Conservation (phyloP, 92 coral and sea anemone genomes). For the Metridium senile region DNA sequence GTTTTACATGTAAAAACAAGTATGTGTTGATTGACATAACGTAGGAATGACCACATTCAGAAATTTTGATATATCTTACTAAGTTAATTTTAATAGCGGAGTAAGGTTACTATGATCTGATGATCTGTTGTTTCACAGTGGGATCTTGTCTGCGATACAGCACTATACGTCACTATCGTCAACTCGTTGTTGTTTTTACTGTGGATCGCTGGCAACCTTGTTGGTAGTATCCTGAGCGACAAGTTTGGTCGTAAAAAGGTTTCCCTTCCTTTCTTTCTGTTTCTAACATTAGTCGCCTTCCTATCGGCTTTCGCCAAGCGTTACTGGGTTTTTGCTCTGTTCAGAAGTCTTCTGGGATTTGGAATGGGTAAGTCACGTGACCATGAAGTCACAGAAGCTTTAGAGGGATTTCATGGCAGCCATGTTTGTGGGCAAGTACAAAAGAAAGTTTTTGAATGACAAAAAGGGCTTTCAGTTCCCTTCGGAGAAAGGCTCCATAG, state of each 20-base stretch:
- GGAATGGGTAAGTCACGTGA: slow-evolving; percentile 42
- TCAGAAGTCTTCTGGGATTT: slow-evolving; percentile 37
- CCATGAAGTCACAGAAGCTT: too few relatives aligned
- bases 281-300: slow-evolving; percentile 14
- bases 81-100: too few relatives aligned
- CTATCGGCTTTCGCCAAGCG: slow-evolving; percentile 40
- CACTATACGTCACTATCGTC: slow-evolving; percentile 37
- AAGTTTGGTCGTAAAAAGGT: slow-evolving; percentile 50
- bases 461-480: too few relatives aligned
- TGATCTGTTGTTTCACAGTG: slow-evolving; percentile 26
- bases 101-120: too few relatives aligned
- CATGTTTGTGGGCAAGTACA: too few relatives aligned
- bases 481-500: too few relatives aligned
- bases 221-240: slow-evolving; percentile 43
- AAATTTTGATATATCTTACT: too few relatives aligned
- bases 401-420: too few relatives aligned
- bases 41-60: too few relatives aligned
- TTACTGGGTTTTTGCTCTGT: slow-evolving; percentile 54
- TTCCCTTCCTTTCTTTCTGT: slow-evolving; percentile 16
- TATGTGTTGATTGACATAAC: too few relatives aligned
- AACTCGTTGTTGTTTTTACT: slow-evolving; percentile 42
- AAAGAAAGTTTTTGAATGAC: too few relatives aligned
- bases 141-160: slow-evolving; percentile 57
- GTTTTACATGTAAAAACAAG: too few relatives aligned
- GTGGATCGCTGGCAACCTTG: slow-evolving; percentile 24